A percentile compares a stretch with the other conserved stretches of the same genome.
Evolutionary conservation across 2,888 invertebrate species (phyloP).

Genomic region (Acleris literana): DNA sequence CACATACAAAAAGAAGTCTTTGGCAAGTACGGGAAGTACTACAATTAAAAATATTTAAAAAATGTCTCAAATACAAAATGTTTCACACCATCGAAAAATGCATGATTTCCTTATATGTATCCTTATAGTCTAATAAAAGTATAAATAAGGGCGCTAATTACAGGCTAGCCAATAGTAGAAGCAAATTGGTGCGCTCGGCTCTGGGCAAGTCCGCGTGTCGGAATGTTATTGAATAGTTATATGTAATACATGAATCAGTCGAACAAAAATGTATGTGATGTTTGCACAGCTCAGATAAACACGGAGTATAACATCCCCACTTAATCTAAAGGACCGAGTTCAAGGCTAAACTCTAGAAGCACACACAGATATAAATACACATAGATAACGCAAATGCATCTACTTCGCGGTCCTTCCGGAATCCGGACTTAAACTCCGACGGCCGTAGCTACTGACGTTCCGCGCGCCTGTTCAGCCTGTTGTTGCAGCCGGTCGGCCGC

Average conservation of each 20-base stretch:
- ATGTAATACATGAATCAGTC: background rate
- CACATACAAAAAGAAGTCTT: constrained; percentile 80
- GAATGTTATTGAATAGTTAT: background rate
- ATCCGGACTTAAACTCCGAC: no score
- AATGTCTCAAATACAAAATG: constrained; percentile 28
- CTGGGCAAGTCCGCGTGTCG: background rate
- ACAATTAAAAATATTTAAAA: constrained; percentile 51
- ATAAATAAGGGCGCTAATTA: constrained; percentile 44
- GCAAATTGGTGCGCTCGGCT: background rate
- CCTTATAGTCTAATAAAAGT: constrained; percentile 31
- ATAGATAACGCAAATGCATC: no score
- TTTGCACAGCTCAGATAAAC: no score
- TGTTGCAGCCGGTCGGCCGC: no score
- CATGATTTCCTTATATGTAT: constrained; percentile 22
- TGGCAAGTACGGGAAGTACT: constrained; percentile 76
- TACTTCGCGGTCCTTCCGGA: no score
- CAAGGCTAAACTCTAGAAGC: no score
- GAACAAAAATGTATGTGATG: background rate
- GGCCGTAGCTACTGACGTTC: no score
- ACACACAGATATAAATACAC: no score
- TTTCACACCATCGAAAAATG: constrained; percentile 18
- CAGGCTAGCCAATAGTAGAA: constrained; percentile 43
- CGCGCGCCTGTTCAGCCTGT: no score
- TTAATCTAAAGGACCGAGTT: no score
- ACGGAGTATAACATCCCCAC: no score